These are phyloP conservation scores for Varecia variegata DNA, from an alignment of 2,797 vertebrate species.

Conservation along the genomic window DNA sequence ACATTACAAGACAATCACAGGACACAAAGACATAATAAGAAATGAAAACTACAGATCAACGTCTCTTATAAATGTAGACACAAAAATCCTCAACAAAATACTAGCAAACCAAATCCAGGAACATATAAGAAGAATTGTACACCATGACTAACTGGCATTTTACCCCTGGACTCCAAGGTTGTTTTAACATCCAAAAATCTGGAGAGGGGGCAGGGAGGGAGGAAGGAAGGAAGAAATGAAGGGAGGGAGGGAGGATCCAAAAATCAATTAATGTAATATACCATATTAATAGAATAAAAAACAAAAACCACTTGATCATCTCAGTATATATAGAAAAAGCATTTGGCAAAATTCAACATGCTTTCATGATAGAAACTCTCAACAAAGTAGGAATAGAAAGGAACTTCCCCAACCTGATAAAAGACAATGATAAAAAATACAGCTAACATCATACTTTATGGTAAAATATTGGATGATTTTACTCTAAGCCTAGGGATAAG, in stretches of 20 bases:
- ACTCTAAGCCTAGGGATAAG: not conserved
- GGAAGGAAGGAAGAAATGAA: too few relatives aligned
- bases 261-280: not conserved
- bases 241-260: not conserved
- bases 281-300: not conserved
- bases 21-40: not conserved
- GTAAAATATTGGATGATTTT: not conserved
- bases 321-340: not conserved
- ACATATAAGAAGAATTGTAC: not conserved
- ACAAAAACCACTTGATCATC: not conserved
- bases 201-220: too few relatives aligned
- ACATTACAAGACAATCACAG: not conserved
- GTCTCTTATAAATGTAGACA: not conserved
- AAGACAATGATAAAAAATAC: not conserved
- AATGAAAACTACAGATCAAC: not conserved
- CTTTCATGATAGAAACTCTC: not conserved
- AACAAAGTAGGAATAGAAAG: not conserved
- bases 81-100: slow-evolving; percentile 6
- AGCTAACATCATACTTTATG: not conserved
- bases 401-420: not conserved
- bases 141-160: not conserved
- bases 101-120: not conserved
- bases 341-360: not conserved
- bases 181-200: not conserved
- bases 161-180: not conserved